These are phyloP conservation scores for Achroia grisella DNA, from an alignment of 1,140 invertebrate genomes.

Conservation along the genomic window DNA sequence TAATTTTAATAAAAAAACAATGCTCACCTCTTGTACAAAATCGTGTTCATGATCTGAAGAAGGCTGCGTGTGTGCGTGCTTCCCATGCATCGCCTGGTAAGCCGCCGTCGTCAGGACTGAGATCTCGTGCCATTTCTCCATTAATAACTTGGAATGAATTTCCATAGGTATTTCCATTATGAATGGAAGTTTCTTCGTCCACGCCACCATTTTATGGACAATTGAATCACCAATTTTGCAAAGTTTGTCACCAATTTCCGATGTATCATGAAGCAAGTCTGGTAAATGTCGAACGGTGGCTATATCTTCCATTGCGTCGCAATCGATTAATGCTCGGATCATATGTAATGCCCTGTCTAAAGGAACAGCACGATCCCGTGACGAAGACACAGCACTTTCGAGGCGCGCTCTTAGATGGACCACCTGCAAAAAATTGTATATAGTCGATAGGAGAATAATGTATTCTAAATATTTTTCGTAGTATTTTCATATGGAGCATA, in stretches of 20 bases:
- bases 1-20: too few relatives aligned
- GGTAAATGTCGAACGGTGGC: constrained; percentile 92
- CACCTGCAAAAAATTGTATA: constrained; percentile 67
- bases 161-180: constrained; percentile 96
- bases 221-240: constrained; percentile 97
- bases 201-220: constrained; percentile 97
- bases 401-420: constrained; percentile 90
- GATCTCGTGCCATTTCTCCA: constrained; percentile 98
- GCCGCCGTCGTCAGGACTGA: constrained; percentile 94
- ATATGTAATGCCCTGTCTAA: constrained; percentile 87
- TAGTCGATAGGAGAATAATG: constrained; percentile 1
- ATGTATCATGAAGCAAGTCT: constrained; percentile 91
- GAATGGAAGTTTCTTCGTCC: constrained; percentile 98
- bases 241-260: constrained; percentile 92
- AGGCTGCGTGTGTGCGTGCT: constrained; percentile 71
- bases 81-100: constrained; percentile 92
- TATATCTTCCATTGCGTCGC: constrained; percentile 96
- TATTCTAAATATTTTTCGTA: not conserved
- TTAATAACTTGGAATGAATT: constrained; percentile 94
- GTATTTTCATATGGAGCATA: not conserved
- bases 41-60: constrained; percentile 77
- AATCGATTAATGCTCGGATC: constrained; percentile 93
- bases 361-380: constrained; percentile 86
- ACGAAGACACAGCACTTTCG: constrained; percentile 90
- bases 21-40: constrained; percentile 83